Base-by-base conservation (phyloP, 2,113 vertebrate species). In the Crocuta crocuta region DNA sequence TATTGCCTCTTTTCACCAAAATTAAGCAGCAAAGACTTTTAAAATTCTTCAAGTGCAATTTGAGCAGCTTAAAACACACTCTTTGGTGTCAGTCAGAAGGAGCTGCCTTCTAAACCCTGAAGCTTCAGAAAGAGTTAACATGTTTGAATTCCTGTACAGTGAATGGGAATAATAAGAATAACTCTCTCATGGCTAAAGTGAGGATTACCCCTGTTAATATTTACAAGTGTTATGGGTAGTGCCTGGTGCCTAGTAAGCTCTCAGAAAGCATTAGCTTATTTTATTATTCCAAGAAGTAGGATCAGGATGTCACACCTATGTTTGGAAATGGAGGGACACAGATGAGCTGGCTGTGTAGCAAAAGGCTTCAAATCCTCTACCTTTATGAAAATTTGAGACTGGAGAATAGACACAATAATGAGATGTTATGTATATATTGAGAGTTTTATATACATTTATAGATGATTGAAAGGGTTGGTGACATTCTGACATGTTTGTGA, bases 11-110 rank as follows among this genome's bases (percentile, higher is more conserved):
- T 92, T 73, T 82, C 11, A 68, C 31, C 17, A 85, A 68, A 87
- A 90, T 55, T 82, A 17, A 68, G 81, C 55, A 76, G 26, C 58
- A 80, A 94, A 89, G n/a, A 70, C 48, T 86, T 10, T 96, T n/a
- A 66, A 5, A 35, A 65, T 39, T 43, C 39, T 66, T 35, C 39
- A 68, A 7, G 16, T 48, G 31, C 11, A 43, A 68, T 15, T 96
- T 24, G 7, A 13, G 8, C 55, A 61, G 55, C 19, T 66, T 89
- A 71, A 43, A 78, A 55, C 16, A 66, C 26, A 68, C 8, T 17
- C 10, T 45, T 31, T 68, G 28, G 12, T 92, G 71, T 80, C n/a
- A 48, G 4, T 61, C 58, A 61, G 58, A 61, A 61, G 58, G 21
- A 31, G 7, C 1, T 39, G 58, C 33, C 31, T 78, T 88, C 26